Percentiles rank a stretch among this genome's conserved stretches.
These are phyloP conservation scores for Cephalopachus bancanus DNA, from an alignment of 2,797 vertebrate genomes.

Conservation along the genomic window DNA sequence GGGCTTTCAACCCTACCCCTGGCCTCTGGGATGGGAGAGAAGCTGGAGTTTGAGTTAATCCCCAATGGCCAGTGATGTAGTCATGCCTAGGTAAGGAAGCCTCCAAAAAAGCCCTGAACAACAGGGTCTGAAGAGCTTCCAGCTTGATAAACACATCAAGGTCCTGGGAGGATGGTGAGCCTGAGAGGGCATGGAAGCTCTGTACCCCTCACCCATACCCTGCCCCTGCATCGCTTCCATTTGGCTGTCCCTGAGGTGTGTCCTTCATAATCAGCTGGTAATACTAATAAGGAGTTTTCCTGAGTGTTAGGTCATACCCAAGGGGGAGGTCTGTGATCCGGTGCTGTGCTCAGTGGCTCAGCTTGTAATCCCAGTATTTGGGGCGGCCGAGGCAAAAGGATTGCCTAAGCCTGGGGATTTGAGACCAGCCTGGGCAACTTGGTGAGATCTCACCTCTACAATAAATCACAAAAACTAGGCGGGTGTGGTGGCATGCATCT, in stretches of 20 bases:
- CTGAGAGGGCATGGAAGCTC: neutral
- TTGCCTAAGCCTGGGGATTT: no score
- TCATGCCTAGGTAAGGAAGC: neutral
- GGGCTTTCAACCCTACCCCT: neutral
- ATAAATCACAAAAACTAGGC: no score
- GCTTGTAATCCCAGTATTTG: no score
- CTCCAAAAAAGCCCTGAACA: neutral
- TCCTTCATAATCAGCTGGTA: neutral
- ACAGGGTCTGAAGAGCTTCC: neutral
- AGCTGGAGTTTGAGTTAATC: neutral
- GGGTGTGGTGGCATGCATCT: no score
- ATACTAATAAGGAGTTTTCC: neutral
- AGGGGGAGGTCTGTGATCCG: no score
- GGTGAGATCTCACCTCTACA: no score
- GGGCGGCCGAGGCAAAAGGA: no score
- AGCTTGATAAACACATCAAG: neutral
- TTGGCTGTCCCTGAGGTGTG: neutral
- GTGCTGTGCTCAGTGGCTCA: no score
- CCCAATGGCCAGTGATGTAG: neutral
- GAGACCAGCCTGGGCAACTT: no score
- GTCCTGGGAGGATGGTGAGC: neutral
- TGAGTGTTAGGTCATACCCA: neutral
- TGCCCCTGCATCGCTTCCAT: neutral
- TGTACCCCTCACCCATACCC: neutral
- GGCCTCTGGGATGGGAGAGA: neutral